Evolutionary conservation across 2,797 vertebrate genomes (phyloP), one percentile per base, ranked within the genome.

Genomic region (Acridotheres tristis): DNA sequence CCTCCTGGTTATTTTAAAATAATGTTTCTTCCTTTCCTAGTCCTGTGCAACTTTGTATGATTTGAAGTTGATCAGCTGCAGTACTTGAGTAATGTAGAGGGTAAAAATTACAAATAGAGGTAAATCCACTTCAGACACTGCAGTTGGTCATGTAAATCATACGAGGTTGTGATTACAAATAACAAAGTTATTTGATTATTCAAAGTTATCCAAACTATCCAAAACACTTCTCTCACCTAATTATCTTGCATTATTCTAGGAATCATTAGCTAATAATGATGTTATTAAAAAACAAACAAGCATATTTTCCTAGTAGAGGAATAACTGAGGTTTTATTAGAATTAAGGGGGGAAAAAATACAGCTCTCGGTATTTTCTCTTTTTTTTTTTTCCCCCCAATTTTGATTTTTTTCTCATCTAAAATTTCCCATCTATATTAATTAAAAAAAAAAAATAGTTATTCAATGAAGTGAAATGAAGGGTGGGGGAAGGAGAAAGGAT

Each of bases 281-380:
- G 6, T 30, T 68, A 62, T 38, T 48, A 69, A 83, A 22, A 84
- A 88, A 4, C 8, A 65, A 62, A 48, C 11, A 72, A 58, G 1
- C 2, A 2, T 19, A 2, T 51, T 5, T 79, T 93, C 38, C 32
- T 29, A 67, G 5, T 5, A 26, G 11, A 77, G 10, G 15, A 88
- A 40, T 50, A 53, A 30, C 14, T 47, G n/a, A 85, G 5, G 3
- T 19, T 87, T 73, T 63, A 45, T 43, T 86, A 61, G 78, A 77
- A 69, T 48, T 9, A 53, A 57, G 6, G 6, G 12, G 11, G 4
- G 47, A 53, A 47, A 47, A 51, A 59, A 27, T 29, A n/a, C 3
- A 48, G 6, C 18, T 8, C 7, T 55, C 1, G 0, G 12, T 84
- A 20, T 32, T 45, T 57, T 47, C 4, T 32, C 3, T 27, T 19